Conservation (phyloP, 2,888 invertebrate species). For the Cerceris rybyensis region DNA sequence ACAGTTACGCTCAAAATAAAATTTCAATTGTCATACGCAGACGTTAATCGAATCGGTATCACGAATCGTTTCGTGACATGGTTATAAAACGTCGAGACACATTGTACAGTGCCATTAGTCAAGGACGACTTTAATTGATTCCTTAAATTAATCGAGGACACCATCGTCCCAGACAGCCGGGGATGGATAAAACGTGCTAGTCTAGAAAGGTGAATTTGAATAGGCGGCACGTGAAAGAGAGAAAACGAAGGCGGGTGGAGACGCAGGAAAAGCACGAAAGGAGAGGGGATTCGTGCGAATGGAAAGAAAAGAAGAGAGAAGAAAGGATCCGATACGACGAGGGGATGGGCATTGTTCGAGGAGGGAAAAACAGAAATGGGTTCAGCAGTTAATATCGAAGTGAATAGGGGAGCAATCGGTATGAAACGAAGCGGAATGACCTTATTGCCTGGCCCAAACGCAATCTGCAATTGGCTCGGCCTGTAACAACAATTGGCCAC, state of each 20-base stretch:
- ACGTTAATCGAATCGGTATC: background rate
- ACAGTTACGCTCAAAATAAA: too few species aligned
- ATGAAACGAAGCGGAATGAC: constrained; percentile 77
- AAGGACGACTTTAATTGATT: constrained; percentile 54
- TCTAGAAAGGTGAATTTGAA: constrained; percentile 40
- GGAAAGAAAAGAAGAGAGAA: constrained; percentile 5
- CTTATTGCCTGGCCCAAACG: constrained; percentile 70
- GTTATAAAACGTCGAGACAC: constrained; percentile 21
- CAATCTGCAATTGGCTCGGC: constrained; percentile 41
- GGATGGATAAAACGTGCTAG: constrained; percentile 25
- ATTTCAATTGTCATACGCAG: background rate
- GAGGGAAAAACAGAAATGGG: constrained; percentile 68
- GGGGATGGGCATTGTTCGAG: constrained; percentile 37
- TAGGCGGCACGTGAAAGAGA: constrained; percentile 34
- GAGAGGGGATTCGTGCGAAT: constrained; percentile 5
- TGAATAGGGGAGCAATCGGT: constrained; percentile 74
- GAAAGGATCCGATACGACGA: constrained; percentile 31
- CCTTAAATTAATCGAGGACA: constrained; percentile 42
- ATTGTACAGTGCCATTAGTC: constrained; percentile 37
- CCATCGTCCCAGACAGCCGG: constrained; percentile 5
- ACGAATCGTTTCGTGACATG: constrained; percentile 4
- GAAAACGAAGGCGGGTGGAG: constrained; percentile 15
- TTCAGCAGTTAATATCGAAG: constrained; percentile 72
- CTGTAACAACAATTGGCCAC: constrained; percentile 38
- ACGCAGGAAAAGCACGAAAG: constrained; percentile 5